A percentile compares a stretch with the other conserved stretches of the same genome.
Evolutionary conservation across 2,113 vertebrate species (phyloP).

Genomic region (Clarias batrachus): DNA sequence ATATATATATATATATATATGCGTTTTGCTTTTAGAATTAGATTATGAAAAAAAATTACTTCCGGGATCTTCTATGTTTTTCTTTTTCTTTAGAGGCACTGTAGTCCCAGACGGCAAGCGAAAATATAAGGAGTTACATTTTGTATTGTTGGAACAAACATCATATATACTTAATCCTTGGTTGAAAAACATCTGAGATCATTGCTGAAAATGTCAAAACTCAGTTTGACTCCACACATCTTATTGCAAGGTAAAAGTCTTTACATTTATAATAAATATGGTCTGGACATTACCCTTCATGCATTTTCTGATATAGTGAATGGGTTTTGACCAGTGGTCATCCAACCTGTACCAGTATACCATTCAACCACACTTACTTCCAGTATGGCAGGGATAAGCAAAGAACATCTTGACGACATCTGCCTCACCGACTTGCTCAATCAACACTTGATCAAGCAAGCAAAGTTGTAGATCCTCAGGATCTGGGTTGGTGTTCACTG

Average conservation of each 20-base stretch:
- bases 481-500: neutral
- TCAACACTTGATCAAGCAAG: neutral
- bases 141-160: neutral
- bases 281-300: slow-evolving; percentile 1
- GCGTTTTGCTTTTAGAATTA: no score
- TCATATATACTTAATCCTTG: neutral
- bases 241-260: slow-evolving; percentile 16
- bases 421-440: neutral
- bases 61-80: no score
- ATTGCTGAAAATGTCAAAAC: neutral
- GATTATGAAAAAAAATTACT: no score
- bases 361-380: neutral
- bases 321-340: neutral
- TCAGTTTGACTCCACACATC: neutral
- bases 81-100: no score
- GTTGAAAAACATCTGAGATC: neutral
- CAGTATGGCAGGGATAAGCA: neutral
- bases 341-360: neutral
- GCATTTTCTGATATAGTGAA: neutral
- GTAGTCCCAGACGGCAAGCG: neutral
- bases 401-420: neutral
- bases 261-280: neutral
- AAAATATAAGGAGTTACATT: neutral
- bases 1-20: no score
- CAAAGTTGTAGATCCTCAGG: neutral